phyloP scores from a whole-genome alignment of 2,113 vertebrate species.

The Sitta europaea region DNA sequence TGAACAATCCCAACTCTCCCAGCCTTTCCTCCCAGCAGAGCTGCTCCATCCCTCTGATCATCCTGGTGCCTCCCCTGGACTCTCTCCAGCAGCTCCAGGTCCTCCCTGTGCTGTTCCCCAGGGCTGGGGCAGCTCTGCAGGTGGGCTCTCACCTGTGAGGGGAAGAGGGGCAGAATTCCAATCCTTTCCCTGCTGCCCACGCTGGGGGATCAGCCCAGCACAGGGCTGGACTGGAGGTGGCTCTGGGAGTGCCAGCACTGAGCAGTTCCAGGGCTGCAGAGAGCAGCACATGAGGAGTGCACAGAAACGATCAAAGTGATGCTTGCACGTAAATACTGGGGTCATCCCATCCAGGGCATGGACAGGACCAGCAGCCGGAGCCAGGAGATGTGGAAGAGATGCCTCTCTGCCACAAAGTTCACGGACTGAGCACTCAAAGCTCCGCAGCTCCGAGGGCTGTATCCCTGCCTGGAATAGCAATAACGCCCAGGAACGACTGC shows the following conservation, averaged over 20 bases:
- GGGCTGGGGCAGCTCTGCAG: neutral
- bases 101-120: neutral
- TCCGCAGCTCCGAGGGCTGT: neutral
- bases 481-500: neutral
- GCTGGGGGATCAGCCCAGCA: neutral
- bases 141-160: neutral
- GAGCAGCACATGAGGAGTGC: neutral
- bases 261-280: neutral
- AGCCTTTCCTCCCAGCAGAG: neutral
- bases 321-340: neutral
- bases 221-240: accelerated
- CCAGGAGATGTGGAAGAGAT: neutral
- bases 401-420: neutral
- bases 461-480: neutral
- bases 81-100: neutral
- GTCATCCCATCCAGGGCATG: accelerated
- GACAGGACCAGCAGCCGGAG: neutral
- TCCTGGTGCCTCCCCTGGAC: neutral
- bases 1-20: neutral
- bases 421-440: neutral
- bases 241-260: neutral
- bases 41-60: neutral
- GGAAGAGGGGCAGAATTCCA: neutral
- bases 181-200: neutral
- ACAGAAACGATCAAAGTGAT: neutral